Base-by-base conservation (phyloP, 2,113 vertebrate genomes). In the Spea bombifrons region DNA sequence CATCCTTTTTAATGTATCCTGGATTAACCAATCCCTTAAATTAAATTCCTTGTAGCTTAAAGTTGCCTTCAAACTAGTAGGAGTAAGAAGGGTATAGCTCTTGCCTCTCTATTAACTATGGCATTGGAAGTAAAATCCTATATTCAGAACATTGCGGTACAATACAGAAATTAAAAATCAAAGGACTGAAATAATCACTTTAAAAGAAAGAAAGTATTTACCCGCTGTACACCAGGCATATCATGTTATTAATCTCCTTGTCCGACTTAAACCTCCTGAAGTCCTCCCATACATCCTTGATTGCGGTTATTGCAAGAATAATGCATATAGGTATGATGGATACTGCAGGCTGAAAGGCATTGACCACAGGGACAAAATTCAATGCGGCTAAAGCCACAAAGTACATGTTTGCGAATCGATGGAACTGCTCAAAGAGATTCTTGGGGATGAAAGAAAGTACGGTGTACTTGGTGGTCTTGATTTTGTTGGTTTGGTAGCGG, bases 261-360 rank as follows among this genome's bases (percentile, higher is more conserved):
- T 98, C 96, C 0, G 92, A 86, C 77, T 92, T 90, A 84, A 92
- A 97, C n/a, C 95, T 88, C 76, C 92, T 89, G 83, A 96, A 92
- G 84, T 99, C 96, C 82, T 98, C 97, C 95, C 95, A 98, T 69
- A 91, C 92, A 10, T 97, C 96, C 84, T 98, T 99, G 59, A 97
- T 72, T 48, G 95, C 95, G 0, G 96, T 97, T 55, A 96, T 86
- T 0, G 86, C 82, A 86, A 99, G 81, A 71, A 98, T 97, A 77
- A 91, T 66, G 82, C 92, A 93, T 50, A 97, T 86, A 0, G 96
- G 96, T 71, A 99, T 94, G 55, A 94, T 4, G 72, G 92, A 93
- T 43, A 97, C 88, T 66, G 88, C 93, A 0, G 96, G 96, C 74
- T 97, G 88, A 83, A 98, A 98, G 13, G 95, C 96, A 15, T 94